Evolutionary conservation across 1,140 invertebrate species (phyloP).

Genomic region (Drosophila tani): DNA sequence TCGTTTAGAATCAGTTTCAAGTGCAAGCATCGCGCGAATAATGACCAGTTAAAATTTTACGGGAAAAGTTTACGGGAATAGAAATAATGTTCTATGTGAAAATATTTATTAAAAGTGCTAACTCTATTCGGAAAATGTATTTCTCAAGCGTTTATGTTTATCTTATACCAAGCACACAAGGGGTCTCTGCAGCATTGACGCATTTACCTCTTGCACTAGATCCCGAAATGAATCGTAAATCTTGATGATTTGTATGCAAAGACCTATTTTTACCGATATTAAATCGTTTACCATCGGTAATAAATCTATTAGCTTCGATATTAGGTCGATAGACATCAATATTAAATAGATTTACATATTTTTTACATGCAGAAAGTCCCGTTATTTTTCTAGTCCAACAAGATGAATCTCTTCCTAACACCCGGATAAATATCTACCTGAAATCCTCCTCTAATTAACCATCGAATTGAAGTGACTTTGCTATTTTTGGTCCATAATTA

Average conservation of each 20-base stretch:
- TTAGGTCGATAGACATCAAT: too few species aligned
- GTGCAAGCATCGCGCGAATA: background rate
- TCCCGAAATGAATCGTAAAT: too few species aligned
- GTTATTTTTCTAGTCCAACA: background rate
- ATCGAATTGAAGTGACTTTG: conserved; percentile 1
- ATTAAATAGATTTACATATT: too few species aligned
- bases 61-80: background rate
- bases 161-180: background rate
- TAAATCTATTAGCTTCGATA: too few species aligned
- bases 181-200: too few species aligned
- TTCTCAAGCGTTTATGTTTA: background rate
- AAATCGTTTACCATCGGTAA: background rate
- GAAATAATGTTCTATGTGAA: background rate
- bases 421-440: background rate
- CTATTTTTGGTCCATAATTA: conserved; percentile 27
- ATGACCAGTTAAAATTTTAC: background rate
- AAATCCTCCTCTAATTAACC: background rate
- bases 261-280: background rate
- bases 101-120: too few species aligned
- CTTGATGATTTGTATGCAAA: background rate
- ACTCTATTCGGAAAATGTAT: background rate
- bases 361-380: too few species aligned
- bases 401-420: background rate
- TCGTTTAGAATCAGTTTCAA: conserved; percentile 4
- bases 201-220: too few species aligned